Evolutionary conservation across 1,140 invertebrate species (phyloP), one percentile per base, ranked within the genome.

Genomic region (Gonioctena quinquepunctata): DNA sequence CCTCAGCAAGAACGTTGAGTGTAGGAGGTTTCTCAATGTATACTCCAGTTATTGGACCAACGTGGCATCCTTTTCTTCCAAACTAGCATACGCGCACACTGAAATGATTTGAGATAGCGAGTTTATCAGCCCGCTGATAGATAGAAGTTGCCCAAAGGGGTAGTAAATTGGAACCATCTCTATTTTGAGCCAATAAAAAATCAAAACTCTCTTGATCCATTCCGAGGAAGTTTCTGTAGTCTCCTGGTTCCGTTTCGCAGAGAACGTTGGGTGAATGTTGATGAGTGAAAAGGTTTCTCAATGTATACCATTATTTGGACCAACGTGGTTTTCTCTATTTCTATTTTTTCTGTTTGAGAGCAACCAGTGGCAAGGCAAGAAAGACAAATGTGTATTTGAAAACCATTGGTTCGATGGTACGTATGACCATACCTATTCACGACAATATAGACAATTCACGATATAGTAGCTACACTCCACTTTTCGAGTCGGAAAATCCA

Each of bases 11-110:
- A n/a, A n/a, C n/a, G n/a, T n/a, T n/a, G n/a, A n/a, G n/a, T n/a
- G n/a, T n/a, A n/a, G n/a, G n/a, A n/a, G n/a, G n/a, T n/a, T n/a
- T n/a, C n/a, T n/a, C n/a, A n/a, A n/a, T n/a, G n/a, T 64, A 8
- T 11, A 4, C 19, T 56, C 16, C 48, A 18, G 33, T 42, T 8
- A 42, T 13, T 6, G 5, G 5, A 6, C n/a, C 6, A 16, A 8
- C 54, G 21, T 21, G 11, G 16, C 48, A 2, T 42, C 1, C 48
- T 59, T 60, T 62, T 18, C n/a, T 52, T 66, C 56, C 26, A 25
- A 69, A 66, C 22, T 62, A 68, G 26, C 66, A 69, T 19, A 69
- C 61, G 21, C 76, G 66, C 42, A 70, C 72, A 26, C 75, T 70
- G 16, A 77, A 65, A 56, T 42, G 13, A 13, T 6, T 42, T 42